These are phyloP conservation scores for Bruchidius siliquastri DNA, from an alignment of 2,888 invertebrate species.

Conservation along the genomic window DNA sequence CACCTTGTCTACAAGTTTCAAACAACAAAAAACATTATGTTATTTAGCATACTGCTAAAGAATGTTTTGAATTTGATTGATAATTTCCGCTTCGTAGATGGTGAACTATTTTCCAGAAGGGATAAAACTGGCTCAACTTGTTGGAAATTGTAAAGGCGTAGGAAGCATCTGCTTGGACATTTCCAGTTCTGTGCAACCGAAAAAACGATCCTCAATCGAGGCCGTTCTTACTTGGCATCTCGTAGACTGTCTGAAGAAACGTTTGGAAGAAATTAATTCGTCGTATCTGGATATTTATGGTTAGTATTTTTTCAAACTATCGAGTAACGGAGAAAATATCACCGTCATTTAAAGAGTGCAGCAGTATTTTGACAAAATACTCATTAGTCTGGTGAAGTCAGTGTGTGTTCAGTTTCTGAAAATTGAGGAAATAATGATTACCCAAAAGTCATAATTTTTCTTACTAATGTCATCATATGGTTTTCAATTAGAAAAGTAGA, in stretches of 20 bases:
- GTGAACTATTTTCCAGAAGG: slow-evolving; percentile 49
- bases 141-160: slow-evolving; percentile 38
- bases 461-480: no score
- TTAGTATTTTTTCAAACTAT: slow-evolving; percentile 9
- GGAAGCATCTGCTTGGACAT: slow-evolving; percentile 50
- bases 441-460: no score
- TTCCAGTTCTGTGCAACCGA: slow-evolving; percentile 45
- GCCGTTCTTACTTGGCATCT: slow-evolving; percentile 49
- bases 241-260: slow-evolving; percentile 46
- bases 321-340: no score
- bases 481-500: no score
- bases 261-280: slow-evolving; percentile 38
- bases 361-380: no score
- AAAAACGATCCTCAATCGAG: slow-evolving; percentile 48
- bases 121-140: slow-evolving; percentile 45
- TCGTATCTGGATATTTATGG: slow-evolving; percentile 23
- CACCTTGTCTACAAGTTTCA: no score
- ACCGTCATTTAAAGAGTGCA: no score
- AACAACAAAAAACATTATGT: no score
- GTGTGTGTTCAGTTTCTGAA: no score
- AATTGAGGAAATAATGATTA: no score
- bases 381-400: no score
- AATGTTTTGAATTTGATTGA: no score
- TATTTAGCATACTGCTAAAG: slow-evolving; percentile 1
- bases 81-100: neutral